Conservation (phyloP, 2,888 invertebrate genomes). For the Eutolmus rufibarbis region DNA sequence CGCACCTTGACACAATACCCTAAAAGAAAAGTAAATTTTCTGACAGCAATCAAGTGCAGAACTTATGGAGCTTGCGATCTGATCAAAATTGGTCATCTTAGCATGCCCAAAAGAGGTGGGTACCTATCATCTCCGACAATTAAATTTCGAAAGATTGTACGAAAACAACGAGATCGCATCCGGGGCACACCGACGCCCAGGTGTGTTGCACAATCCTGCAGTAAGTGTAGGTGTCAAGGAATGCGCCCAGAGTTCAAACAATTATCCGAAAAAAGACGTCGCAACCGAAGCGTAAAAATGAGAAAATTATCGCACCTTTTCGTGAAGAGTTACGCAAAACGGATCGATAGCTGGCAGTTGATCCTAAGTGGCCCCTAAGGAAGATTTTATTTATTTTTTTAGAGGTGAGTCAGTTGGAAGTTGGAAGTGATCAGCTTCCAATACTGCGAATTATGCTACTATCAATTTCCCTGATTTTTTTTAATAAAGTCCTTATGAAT, state of each 20-base stretch:
- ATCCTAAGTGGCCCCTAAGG: background rate
- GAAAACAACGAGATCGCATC: background rate
- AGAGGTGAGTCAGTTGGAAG: background rate
- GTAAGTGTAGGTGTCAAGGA: background rate
- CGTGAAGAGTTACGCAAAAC: background rate
- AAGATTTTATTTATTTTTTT: background rate
- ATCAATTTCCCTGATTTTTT: background rate
- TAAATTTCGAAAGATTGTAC: background rate
- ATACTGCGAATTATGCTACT: background rate
- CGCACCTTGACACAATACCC: background rate
- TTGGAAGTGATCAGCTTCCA: background rate
- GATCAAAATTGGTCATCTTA: background rate
- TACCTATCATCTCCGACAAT: background rate
- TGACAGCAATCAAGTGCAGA: background rate
- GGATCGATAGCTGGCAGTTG: background rate
- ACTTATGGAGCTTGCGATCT: background rate
- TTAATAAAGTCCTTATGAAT: background rate
- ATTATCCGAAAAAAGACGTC: background rate
- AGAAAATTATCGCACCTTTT: background rate
- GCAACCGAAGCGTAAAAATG: background rate
- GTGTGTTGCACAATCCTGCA: background rate
- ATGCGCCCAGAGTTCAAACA: background rate
- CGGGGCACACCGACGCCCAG: background rate
- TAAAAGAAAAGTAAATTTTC: background rate
- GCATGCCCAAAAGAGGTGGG: background rate